Percentiles rank a stretch among this genome's conserved stretches.
phyloP scores from a whole-genome alignment of 2,113 vertebrate genomes.

The Phylloscopus whistleri region DNA sequence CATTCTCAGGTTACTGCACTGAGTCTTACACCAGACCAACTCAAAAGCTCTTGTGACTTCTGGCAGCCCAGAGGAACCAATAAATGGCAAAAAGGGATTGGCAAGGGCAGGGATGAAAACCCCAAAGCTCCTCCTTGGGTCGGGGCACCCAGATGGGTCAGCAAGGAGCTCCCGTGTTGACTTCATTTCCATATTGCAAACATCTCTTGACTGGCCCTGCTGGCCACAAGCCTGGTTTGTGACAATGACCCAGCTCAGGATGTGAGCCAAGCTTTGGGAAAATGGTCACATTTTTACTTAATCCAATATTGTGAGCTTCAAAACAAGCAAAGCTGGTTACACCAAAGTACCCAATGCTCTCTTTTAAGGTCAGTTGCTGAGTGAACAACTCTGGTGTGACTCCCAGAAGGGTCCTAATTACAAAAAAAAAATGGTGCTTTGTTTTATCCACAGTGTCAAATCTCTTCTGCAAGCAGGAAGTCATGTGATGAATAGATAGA shows the following conservation, averaged over 20 bases:
- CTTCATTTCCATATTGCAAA: not conserved
- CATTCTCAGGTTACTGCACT: not conserved
- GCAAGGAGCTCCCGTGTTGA: fast-evolving
- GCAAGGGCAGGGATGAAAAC: not conserved
- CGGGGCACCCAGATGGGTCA: not conserved
- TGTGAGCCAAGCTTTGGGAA: not conserved
- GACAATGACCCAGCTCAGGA: not conserved
- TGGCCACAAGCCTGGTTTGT: not conserved
- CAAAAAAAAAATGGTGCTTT: not conserved
- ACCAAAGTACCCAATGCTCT: not conserved
- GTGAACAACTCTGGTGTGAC: not conserved
- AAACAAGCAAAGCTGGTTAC: not conserved
- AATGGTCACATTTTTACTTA: not conserved
- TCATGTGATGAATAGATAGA: not conserved
- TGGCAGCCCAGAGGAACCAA: not conserved
- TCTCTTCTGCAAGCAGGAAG: not conserved
- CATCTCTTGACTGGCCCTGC: not conserved
- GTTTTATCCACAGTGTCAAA: not conserved
- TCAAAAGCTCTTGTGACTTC: not conserved
- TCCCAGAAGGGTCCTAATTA: not conserved
- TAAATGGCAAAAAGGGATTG: not conserved
- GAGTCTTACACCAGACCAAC: not conserved
- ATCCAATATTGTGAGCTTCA: not conserved
- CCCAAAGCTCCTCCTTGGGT: not conserved
- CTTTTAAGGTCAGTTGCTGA: not conserved